These are phyloP conservation scores for Paratilapia polleni DNA, from an alignment of 2,113 vertebrate species.

Conservation along the genomic window DNA sequence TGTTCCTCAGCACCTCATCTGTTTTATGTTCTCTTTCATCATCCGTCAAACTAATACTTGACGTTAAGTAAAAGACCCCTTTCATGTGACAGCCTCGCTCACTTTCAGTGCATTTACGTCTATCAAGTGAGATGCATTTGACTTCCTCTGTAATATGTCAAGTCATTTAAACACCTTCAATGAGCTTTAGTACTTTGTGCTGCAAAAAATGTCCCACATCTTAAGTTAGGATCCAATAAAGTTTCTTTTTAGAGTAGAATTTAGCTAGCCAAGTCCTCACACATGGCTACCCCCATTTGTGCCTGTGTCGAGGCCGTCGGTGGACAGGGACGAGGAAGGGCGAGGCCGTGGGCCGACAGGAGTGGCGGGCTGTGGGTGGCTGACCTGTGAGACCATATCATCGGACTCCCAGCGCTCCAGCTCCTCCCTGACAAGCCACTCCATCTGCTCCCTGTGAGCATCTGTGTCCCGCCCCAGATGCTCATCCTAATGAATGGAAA, in stretches of 20 bases:
- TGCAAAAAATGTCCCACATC: slow-evolving; percentile 4
- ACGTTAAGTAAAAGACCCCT: slow-evolving; percentile 4
- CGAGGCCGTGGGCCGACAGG: slow-evolving; percentile 81
- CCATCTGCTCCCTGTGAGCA: slow-evolving; percentile 91
- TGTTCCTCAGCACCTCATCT: not conserved
- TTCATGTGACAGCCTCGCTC: slow-evolving; percentile 20
- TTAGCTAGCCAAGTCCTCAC: slow-evolving; percentile 65
- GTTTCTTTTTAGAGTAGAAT: slow-evolving; percentile 25
- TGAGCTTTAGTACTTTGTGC: not conserved
- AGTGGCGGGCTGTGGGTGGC: slow-evolving; percentile 82
- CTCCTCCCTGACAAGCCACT: slow-evolving; percentile 91
- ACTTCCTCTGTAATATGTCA: slow-evolving; percentile 9
- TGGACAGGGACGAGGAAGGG: slow-evolving; percentile 89
- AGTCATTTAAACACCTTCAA: slow-evolving; percentile 17
- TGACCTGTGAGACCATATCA: slow-evolving; percentile 87
- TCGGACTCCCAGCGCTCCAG: slow-evolving; percentile 94
- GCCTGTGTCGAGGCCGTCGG: slow-evolving; percentile 81
- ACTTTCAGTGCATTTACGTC: slow-evolving; percentile 47
- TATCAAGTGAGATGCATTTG: slow-evolving; percentile 14
- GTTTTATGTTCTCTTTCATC: slow-evolving; percentile 1
- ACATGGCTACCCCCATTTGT: slow-evolving; percentile 72
- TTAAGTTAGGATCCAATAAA: slow-evolving; percentile 11
- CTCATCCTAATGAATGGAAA: slow-evolving; percentile 83
- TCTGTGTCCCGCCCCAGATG: slow-evolving; percentile 88
- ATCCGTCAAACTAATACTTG: slow-evolving; percentile 14